Conservation (phyloP, 2,113 vertebrate genomes). For the Pogonocichla stellata region DNA sequence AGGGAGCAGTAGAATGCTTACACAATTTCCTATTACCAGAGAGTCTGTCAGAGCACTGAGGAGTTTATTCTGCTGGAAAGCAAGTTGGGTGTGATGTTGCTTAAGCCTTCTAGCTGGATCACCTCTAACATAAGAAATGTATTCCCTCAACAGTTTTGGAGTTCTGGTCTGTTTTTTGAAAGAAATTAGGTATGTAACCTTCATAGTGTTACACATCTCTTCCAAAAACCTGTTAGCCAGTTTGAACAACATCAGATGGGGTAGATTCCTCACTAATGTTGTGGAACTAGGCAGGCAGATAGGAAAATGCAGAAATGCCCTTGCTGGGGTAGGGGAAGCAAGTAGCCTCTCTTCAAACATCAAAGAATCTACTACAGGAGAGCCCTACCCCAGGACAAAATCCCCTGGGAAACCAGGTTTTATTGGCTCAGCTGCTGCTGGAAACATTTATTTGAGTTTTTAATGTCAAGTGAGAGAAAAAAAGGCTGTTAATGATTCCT, state of each 20-base stretch:
- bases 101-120: background rate
- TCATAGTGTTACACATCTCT: background rate
- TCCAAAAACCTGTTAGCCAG: background rate
- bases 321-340: background rate
- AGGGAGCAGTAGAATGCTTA: background rate
- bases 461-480: background rate
- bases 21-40: background rate
- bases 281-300: background rate
- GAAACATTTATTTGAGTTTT: background rate
- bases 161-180: background rate
- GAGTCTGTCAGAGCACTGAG: background rate
- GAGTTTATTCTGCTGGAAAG: slow-evolving; percentile 19
- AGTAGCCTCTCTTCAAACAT: background rate
- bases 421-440: background rate
- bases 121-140: background rate
- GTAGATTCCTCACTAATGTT: background rate
- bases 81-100: background rate
- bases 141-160: background rate
- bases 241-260: background rate
- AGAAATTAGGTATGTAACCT: background rate
- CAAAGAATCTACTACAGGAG: background rate
- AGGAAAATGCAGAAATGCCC: background rate
- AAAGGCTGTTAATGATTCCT: background rate
- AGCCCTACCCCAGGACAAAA: background rate
- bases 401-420: background rate